These are phyloP conservation scores for Cariama cristata DNA, from an alignment of 2,113 vertebrate species.

Conservation along the genomic window DNA sequence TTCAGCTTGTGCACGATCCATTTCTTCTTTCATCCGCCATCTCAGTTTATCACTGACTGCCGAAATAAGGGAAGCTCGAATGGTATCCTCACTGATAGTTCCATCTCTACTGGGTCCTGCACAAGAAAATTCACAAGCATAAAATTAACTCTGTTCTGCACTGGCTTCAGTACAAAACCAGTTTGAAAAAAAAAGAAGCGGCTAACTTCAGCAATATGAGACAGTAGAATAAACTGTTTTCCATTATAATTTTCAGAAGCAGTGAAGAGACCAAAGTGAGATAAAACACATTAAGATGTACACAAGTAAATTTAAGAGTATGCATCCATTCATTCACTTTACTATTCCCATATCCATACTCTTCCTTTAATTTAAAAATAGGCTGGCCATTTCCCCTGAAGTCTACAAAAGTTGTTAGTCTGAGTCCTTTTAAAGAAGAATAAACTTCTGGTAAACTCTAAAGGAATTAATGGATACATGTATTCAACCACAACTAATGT, in stretches of 20 bases:
- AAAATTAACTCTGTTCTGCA: background rate
- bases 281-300: background rate
- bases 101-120: conserved; percentile 91
- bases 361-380: background rate
- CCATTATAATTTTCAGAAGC: background rate
- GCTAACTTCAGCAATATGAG: background rate
- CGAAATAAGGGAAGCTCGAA: conserved; percentile 95
- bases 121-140: background rate
- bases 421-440: background rate
- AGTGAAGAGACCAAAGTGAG: background rate
- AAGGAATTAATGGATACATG: background rate
- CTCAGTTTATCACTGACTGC: conserved; percentile 97
- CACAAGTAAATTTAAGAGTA: background rate
- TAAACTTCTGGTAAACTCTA: background rate
- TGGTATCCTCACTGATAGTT: conserved; percentile 97
- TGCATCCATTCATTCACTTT: background rate
- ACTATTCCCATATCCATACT: background rate
- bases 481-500: background rate
- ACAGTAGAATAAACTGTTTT: background rate
- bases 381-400: background rate
- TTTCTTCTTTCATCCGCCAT: conserved; percentile 99
- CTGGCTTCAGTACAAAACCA: background rate
- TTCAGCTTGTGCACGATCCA: conserved; percentile 96
- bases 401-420: background rate
- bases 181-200: background rate